Evolutionary conservation across 1,140 invertebrate species (phyloP).

Genomic region (Tenebrio molitor): DNA sequence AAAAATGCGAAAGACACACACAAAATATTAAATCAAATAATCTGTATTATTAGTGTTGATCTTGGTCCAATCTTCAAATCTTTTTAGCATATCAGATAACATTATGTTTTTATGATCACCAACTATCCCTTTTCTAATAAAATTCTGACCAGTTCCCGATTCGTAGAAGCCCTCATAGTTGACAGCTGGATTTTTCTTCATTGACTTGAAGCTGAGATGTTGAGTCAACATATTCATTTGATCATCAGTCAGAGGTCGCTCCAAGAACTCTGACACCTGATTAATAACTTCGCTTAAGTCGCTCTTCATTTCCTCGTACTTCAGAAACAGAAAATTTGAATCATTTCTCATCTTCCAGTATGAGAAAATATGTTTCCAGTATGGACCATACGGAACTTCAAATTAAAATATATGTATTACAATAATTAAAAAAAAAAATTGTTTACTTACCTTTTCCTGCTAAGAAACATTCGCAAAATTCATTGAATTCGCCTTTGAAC

Average conservation of each 20-base stretch:
- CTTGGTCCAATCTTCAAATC: background rate
- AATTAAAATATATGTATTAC: no score
- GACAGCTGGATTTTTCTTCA: no score
- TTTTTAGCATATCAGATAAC: background rate
- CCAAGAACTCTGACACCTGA: background rate
- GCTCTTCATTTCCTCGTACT: conserved; percentile 32
- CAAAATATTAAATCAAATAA: background rate
- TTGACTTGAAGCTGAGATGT: no score
- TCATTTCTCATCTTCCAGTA: no score
- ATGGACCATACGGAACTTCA: background rate
- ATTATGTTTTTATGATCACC: background rate
- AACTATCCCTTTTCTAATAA: background rate
- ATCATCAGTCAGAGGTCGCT: background rate
- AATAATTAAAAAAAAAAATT: no score
- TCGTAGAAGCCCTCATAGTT: no score
- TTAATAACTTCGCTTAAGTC: background rate
- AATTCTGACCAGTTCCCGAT: no score
- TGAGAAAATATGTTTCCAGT: background rate
- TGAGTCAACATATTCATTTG: background rate
- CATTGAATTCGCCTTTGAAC: background rate
- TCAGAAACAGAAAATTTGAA: conserved; percentile 6
- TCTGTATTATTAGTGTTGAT: background rate
- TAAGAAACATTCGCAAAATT: background rate
- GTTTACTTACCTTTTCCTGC: background rate
- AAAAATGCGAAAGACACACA: no score